Evolutionary conservation across 2,113 vertebrate species (phyloP).

Genomic region (Eurystomus gularis): DNA sequence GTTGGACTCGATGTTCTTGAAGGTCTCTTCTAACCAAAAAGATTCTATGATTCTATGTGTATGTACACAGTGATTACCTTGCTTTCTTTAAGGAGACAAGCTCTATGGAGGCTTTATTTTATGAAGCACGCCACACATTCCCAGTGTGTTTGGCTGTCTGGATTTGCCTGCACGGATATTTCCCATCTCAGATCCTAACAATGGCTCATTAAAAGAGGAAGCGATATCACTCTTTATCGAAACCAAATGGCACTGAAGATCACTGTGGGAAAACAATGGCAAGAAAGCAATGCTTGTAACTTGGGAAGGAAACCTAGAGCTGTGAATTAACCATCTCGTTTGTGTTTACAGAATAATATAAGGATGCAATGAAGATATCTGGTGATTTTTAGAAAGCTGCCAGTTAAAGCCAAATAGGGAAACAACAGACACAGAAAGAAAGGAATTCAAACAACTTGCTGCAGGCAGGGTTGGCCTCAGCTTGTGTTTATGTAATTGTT

Average conservation of each 20-base stretch:
- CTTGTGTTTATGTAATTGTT: not conserved
- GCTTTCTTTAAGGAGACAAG: not conserved
- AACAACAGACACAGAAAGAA: not conserved
- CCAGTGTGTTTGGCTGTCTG: not conserved
- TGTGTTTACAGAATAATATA: not conserved
- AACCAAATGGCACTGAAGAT: conserved; percentile 3
- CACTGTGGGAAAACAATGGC: not conserved
- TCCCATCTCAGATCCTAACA: not conserved
- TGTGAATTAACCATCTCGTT: not conserved
- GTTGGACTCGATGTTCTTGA: not conserved
- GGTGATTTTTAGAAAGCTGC: not conserved
- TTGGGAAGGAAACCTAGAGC: not conserved
- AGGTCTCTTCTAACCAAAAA: not conserved
- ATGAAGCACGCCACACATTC: not conserved
- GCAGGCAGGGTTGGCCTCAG: not conserved
- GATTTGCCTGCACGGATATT: not conserved
- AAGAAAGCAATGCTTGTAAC: not conserved
- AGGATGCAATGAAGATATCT: not conserved
- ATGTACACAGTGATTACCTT: not conserved
- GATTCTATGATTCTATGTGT: not conserved
- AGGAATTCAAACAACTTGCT: not conserved
- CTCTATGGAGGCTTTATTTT: not conserved
- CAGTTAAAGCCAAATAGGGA: not conserved
- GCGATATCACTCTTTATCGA: not conserved
- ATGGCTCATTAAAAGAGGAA: conserved; percentile 27